Percentiles rank a stretch among this genome's conserved stretches.
Evolutionary conservation across 2,888 invertebrate species (phyloP).

Genomic region (Rosalia funebris): DNA sequence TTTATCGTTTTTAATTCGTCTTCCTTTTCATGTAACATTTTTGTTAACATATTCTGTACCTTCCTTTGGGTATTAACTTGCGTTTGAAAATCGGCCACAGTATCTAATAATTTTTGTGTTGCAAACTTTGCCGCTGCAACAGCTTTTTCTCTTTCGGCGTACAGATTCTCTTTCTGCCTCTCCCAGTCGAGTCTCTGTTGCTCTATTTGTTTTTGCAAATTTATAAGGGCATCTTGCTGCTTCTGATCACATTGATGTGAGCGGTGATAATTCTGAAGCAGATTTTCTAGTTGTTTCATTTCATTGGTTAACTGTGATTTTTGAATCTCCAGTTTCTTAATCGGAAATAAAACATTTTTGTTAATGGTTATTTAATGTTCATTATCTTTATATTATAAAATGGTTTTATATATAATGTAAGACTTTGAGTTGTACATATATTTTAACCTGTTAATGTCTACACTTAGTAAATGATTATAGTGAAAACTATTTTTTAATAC

Average conservation of each 20-base stretch:
- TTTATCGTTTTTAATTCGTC: constrained; percentile 44
- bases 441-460: no score
- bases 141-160: constrained; percentile 55
- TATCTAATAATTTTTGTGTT: constrained; percentile 56
- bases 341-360: no score
- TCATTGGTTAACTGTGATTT: constrained; percentile 41
- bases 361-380: no score
- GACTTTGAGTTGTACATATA: no score
- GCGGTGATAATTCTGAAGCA: constrained; percentile 38
- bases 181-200: constrained; percentile 47
- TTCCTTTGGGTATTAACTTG: constrained; percentile 55
- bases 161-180: constrained; percentile 40
- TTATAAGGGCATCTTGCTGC: constrained; percentile 34
- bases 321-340: constrained; percentile 44
- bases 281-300: constrained; percentile 43
- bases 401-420: no score
- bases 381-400: no score
- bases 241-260: constrained; percentile 35
- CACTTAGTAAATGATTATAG: no score
- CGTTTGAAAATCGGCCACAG: constrained; percentile 56
- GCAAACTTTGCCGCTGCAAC: constrained; percentile 57
- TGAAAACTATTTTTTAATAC: no score
- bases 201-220: constrained; percentile 43
- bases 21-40: constrained; percentile 56
- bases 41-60: constrained; percentile 53